Evolutionary conservation across 2,888 invertebrate genomes (phyloP).

Genomic region (Athripsodes cinereus): DNA sequence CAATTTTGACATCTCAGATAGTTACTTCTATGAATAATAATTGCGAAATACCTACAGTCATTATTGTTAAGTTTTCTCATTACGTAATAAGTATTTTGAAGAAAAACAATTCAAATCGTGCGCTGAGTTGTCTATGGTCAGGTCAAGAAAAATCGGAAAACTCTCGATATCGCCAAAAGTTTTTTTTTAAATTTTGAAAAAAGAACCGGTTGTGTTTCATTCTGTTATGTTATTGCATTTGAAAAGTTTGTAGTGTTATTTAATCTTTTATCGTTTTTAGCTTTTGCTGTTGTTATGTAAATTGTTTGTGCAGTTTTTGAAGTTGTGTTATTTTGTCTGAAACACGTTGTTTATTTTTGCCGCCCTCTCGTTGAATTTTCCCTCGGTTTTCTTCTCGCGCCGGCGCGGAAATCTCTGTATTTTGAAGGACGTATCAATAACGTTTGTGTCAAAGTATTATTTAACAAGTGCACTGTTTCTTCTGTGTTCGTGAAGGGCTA

Average conservation of each 20-base stretch:
- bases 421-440: conserved; percentile 13
- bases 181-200: background rate
- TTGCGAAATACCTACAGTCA: too few relatives aligned
- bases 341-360: background rate
- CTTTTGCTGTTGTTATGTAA: background rate
- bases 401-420: conserved; percentile 19
- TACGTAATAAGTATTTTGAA: too few relatives aligned
- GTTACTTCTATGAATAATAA: too few relatives aligned
- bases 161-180: too few relatives aligned
- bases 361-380: conserved; percentile 2
- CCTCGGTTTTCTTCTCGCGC: conserved; percentile 9
- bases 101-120: too few relatives aligned
- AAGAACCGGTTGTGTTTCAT: too few relatives aligned
- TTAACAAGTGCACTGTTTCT: conserved; percentile 16
- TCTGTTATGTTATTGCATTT: background rate
- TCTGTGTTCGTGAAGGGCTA: conserved; percentile 4
- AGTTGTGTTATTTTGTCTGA: background rate
- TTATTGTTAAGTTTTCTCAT: too few relatives aligned
- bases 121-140: conserved; percentile 14
- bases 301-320: background rate
- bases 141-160: conserved; percentile 7
- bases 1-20: too few relatives aligned
- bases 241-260: background rate
- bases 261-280: too few relatives aligned
- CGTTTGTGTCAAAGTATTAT: conserved; percentile 13